Conservation (phyloP, 2,113 vertebrate genomes). For the Hyaena hyaena region DNA sequence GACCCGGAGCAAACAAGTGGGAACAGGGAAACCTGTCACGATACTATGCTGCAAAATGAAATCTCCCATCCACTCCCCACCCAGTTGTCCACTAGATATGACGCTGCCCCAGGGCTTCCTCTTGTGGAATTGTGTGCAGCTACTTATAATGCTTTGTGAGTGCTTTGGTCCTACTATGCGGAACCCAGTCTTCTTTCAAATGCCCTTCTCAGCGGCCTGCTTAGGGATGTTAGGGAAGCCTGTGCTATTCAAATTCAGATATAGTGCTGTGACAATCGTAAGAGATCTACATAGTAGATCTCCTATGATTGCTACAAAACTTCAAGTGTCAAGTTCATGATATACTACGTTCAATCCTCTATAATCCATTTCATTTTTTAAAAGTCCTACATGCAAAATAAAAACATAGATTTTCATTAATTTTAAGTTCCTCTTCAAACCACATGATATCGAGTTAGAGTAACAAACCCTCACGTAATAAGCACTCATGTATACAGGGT, state of each 20-base stretch:
- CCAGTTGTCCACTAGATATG: not conserved
- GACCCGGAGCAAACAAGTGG: not conserved
- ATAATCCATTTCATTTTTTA: not conserved
- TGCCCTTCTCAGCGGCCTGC: not conserved
- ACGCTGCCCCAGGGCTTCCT: not conserved
- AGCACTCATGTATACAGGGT: not conserved
- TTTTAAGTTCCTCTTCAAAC: not conserved
- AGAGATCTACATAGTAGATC: not conserved
- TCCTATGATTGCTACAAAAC: not conserved
- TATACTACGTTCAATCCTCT: not conserved
- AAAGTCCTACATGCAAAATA: not conserved
- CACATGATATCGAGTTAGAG: not conserved
- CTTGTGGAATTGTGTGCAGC: not conserved
- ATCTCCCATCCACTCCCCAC: not conserved
- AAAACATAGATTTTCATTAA: not conserved
- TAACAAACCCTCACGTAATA: not conserved
- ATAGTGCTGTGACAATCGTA: not conserved
- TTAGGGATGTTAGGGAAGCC: not conserved
- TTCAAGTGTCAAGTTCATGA: not conserved
- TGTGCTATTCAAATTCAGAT: not conserved
- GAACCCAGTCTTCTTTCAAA: not conserved
- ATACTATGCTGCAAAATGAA: not conserved
- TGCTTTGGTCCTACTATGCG: not conserved
- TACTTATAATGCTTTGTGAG: not conserved
- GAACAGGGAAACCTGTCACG: not conserved